These are phyloP conservation scores for Gymnogyps californianus DNA, from an alignment of 2,113 vertebrate genomes.

Conservation along the genomic window DNA sequence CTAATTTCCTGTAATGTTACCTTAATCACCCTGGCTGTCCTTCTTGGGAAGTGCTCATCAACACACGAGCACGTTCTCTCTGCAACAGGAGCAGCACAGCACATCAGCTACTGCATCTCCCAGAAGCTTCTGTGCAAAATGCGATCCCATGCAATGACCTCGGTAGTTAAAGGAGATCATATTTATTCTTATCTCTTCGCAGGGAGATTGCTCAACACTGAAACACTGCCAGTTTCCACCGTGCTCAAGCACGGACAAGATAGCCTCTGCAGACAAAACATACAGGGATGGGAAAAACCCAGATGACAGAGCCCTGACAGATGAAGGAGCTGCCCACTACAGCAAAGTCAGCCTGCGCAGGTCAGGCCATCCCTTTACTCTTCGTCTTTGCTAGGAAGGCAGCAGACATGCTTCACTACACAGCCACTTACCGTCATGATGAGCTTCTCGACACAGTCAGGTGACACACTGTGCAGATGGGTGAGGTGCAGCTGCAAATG, in stretches of 20 bases:
- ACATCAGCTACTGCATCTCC: background rate
- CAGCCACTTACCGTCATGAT: conserved; percentile 86
- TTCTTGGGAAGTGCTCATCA: background rate
- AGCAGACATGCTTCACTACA: background rate
- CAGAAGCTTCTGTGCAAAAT: background rate
- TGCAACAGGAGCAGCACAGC: background rate
- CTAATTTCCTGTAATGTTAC: background rate
- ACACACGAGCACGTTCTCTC: background rate
- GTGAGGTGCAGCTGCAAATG: conserved; percentile 99
- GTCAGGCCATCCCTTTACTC: background rate
- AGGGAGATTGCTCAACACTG: background rate
- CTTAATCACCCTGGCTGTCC: background rate
- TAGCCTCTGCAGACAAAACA: background rate
- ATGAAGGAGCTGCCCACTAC: background rate
- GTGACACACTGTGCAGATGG: conserved; percentile 97
- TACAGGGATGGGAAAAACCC: background rate
- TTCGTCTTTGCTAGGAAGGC: background rate
- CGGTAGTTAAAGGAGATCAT: background rate
- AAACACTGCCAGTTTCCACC: background rate
- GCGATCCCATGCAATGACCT: background rate
- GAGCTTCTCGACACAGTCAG: conserved; percentile 97
- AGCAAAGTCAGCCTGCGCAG: background rate
- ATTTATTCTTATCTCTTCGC: background rate
- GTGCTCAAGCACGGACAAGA: background rate
- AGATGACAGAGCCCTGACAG: background rate